Percentiles rank a stretch among this genome's conserved stretches.
These are phyloP conservation scores for Pediacus dermestoides DNA, from an alignment of 2,888 invertebrate species.

Conservation along the genomic window DNA sequence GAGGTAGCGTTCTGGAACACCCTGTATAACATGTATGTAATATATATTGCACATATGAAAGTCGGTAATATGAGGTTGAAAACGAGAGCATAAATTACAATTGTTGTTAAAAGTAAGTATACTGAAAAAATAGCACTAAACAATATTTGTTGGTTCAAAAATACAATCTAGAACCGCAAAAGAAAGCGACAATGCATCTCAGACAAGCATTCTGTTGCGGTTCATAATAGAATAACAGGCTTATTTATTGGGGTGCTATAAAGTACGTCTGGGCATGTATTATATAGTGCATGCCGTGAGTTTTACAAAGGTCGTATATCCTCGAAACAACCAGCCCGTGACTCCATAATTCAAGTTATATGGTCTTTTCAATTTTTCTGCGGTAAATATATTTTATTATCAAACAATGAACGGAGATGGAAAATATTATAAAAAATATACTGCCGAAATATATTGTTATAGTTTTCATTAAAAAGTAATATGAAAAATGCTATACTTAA, in stretches of 20 bases:
- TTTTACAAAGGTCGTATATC: constrained; percentile 43
- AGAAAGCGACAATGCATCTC: constrained; percentile 38
- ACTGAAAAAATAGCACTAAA: too few relatives aligned
- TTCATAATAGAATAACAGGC: constrained; percentile 49
- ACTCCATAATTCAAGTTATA: constrained; percentile 44
- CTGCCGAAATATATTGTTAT: too few relatives aligned
- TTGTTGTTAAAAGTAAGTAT: too few relatives aligned
- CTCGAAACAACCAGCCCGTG: constrained; percentile 39
- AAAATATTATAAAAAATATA: constrained; percentile 12
- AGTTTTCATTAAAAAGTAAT: too few relatives aligned
- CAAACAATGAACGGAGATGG: constrained; percentile 18
- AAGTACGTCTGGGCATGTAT: constrained; percentile 48
- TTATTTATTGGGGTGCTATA: constrained; percentile 49
- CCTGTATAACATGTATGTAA: too few relatives aligned
- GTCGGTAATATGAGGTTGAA: too few relatives aligned
- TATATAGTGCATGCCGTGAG: constrained; percentile 44
- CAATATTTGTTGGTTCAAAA: constrained; percentile 7
- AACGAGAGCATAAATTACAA: too few relatives aligned
- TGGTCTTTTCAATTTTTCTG: constrained; percentile 39
- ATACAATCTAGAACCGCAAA: constrained; percentile 25
- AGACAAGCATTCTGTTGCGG: constrained; percentile 40
- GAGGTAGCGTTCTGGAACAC: too few relatives aligned
- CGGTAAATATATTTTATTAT: constrained; percentile 26
- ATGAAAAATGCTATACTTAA: too few relatives aligned
- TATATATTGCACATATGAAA: too few relatives aligned